Percentiles rank a stretch among this genome's conserved stretches.
Evolutionary conservation across 2,797 vertebrate species (phyloP).

Genomic region (Argentina silus): DNA sequence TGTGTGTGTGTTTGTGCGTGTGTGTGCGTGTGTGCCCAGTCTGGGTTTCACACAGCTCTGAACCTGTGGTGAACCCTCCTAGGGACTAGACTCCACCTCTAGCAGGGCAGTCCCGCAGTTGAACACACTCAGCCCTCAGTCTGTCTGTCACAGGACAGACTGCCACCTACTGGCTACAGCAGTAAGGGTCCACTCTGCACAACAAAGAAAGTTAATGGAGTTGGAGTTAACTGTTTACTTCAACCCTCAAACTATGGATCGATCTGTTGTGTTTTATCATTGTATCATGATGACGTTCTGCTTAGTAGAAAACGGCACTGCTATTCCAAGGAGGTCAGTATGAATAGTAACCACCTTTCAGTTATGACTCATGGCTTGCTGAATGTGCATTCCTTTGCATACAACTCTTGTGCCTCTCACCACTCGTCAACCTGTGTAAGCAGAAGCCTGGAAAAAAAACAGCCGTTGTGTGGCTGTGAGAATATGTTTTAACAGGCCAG

Average conservation of each 20-base stretch:
- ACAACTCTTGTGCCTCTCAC: too few species aligned
- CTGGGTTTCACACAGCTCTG: slow-evolving; percentile 67
- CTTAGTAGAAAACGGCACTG: background rate
- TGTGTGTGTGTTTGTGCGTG: background rate
- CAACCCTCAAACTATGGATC: too few species aligned
- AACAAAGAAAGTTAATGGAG: slow-evolving; percentile 16
- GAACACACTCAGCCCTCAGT: slow-evolving; percentile 7
- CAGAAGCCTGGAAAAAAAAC: too few species aligned
- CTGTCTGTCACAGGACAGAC: slow-evolving; percentile 51
- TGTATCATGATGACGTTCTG: background rate
- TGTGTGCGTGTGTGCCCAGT: slow-evolving; percentile 41
- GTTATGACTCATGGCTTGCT: too few species aligned
- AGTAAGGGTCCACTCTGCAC: slow-evolving; percentile 19
- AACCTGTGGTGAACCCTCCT: slow-evolving; percentile 67
- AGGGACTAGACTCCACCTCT: slow-evolving; percentile 47
- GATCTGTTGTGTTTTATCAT: too few species aligned
- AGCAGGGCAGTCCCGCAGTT: slow-evolving; percentile 31
- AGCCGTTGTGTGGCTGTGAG: too few species aligned
- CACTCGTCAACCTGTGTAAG: too few species aligned
- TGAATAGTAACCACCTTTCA: too few species aligned
- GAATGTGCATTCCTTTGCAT: too few species aligned
- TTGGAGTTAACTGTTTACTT: too few species aligned
- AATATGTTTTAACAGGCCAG: background rate
- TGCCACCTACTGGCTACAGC: slow-evolving; percentile 69
- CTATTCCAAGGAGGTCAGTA: too few species aligned